Evolutionary conservation across 1,140 invertebrate species (phyloP).

Genomic region (Ips typographus): DNA sequence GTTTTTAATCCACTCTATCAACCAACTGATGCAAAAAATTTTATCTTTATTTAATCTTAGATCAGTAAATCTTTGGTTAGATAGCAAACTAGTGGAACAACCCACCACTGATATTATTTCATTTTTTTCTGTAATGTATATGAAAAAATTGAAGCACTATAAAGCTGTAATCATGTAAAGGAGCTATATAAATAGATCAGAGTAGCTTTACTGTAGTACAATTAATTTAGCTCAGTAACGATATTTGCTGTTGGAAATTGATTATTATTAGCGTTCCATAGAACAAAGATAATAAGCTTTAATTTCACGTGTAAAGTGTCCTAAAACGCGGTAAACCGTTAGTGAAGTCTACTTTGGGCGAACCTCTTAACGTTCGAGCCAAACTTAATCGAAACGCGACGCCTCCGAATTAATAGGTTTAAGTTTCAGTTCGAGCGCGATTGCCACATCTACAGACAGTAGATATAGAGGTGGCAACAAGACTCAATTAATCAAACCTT

Average conservation of each 20-base stretch:
- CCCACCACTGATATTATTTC: too few relatives aligned
- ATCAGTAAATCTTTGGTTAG: too few relatives aligned
- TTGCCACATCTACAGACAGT: too few relatives aligned
- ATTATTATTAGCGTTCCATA: not conserved
- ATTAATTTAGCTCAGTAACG: slow-evolving; percentile 6
- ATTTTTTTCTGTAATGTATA: too few relatives aligned
- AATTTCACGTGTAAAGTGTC: slow-evolving; percentile 24
- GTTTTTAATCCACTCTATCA: too few relatives aligned
- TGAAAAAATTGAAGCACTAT: too few relatives aligned
- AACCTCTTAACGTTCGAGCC: slow-evolving; percentile 23
- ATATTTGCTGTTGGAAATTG: slow-evolving; percentile 4
- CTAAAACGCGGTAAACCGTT: slow-evolving; percentile 28
- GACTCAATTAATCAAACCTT: slow-evolving; percentile 62
- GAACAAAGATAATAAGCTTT: slow-evolving; percentile 13
- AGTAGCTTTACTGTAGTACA: not conserved
- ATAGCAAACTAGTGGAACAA: too few relatives aligned
- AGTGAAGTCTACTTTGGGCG: slow-evolving; percentile 21
- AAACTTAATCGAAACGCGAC: slow-evolving; percentile 27
- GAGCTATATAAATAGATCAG: not conserved
- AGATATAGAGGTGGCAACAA: not conserved
- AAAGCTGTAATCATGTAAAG: not conserved
- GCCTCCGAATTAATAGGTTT: slow-evolving; percentile 37
- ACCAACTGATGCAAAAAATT: too few relatives aligned
- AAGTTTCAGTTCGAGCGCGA: slow-evolving; percentile 13
- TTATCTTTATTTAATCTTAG: too few relatives aligned